Conservation (phyloP, 2,113 vertebrate genomes). For the Sylvietta virens region DNA sequence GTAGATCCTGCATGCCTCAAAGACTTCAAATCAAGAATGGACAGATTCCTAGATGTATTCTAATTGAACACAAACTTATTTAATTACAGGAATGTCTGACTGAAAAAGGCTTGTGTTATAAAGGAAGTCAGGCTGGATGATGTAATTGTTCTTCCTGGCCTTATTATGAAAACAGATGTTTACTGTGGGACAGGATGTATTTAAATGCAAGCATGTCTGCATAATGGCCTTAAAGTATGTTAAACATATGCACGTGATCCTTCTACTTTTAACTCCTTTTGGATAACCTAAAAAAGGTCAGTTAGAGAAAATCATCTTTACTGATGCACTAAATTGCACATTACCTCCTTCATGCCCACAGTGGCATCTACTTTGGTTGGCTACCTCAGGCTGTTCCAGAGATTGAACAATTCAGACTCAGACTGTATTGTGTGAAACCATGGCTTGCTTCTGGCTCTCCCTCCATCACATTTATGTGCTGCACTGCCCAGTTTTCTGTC, state of each 20-base stretch:
- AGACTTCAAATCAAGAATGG: not conserved
- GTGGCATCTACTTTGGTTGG: not conserved
- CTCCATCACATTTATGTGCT: not conserved
- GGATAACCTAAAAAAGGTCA: not conserved
- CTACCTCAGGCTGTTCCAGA: not conserved
- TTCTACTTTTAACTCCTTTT: not conserved
- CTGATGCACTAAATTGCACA: not conserved
- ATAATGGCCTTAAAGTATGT: not conserved
- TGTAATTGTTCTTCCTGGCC: slow-evolving; percentile 31
- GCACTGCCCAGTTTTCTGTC: not conserved
- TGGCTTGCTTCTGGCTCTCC: not conserved
- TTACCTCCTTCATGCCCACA: not conserved
- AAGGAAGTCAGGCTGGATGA: slow-evolving; percentile 22
- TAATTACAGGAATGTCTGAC: not conserved
- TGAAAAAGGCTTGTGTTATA: not conserved
- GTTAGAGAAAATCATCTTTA: not conserved
- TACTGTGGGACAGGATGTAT: not conserved
- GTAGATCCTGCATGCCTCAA: not conserved
- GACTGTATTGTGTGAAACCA: not conserved
- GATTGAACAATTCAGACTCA: not conserved
- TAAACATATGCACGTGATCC: not conserved
- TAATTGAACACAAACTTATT: not conserved
- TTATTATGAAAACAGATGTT: slow-evolving; percentile 29
- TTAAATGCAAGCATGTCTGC: not conserved
- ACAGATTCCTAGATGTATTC: not conserved